Evolutionary conservation across 2,797 vertebrate species (phyloP).

Genomic region (Acipenser transmontanus): DNA sequence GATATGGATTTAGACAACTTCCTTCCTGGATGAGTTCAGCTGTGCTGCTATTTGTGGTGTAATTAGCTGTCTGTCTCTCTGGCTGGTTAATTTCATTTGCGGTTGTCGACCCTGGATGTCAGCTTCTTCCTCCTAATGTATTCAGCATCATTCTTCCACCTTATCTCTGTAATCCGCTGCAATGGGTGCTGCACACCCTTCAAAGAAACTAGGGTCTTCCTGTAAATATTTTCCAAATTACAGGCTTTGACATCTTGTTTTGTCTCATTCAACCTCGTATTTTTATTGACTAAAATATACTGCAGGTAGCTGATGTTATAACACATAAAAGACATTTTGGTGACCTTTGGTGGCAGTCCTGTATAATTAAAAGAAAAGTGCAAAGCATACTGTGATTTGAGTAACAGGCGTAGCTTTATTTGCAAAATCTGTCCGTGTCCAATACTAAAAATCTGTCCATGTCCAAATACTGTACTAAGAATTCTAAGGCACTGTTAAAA

Average conservation of each 20-base stretch:
- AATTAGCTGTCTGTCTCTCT: conserved; percentile 6
- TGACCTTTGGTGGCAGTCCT: neutral
- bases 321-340: neutral
- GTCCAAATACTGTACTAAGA: too few species aligned
- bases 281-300: neutral
- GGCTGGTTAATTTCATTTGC: conserved; percentile 4
- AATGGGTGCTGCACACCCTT: neutral
- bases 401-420: too few species aligned
- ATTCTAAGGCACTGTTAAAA: too few species aligned
- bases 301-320: neutral
- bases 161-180: conserved; percentile 15
- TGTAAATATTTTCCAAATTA: conserved; percentile 13
- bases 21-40: conserved; percentile 21
- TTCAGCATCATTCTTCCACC: neutral
- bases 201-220: conserved; percentile 29
- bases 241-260: neutral
- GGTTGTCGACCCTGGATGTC: conserved; percentile 3
- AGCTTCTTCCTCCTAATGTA: conserved; percentile 20
- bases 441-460: too few species aligned
- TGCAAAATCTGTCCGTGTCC: too few species aligned
- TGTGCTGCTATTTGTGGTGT: conserved; percentile 19
- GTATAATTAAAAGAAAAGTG: too few species aligned
- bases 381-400: too few species aligned
- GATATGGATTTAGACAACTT: conserved; percentile 28
- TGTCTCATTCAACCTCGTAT: neutral